Conservation (phyloP, 1,140 invertebrate species). For the Papilio machaon region DNA sequence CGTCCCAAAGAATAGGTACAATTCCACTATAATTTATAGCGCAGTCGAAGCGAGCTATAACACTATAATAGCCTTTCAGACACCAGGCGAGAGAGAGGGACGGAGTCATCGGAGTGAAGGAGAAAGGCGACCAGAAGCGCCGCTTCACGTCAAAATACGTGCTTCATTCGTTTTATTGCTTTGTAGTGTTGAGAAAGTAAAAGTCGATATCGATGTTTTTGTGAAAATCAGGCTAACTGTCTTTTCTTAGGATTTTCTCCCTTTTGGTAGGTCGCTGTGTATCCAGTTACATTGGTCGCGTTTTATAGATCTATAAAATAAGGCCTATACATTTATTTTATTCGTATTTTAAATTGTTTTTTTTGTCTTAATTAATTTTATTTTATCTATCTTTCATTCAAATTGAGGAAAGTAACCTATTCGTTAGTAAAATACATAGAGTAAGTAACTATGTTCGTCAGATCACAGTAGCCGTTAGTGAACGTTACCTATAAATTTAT, state of each 20-base stretch:
- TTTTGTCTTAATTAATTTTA: too few species aligned
- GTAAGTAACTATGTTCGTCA: background rate
- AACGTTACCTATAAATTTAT: background rate
- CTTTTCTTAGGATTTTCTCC: too few species aligned
- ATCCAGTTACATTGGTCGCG: too few species aligned
- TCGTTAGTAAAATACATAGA: too few species aligned
- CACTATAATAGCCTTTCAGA: constrained; percentile 76
- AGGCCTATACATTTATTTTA: too few species aligned
- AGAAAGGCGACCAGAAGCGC: constrained; percentile 77
- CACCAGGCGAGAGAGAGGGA: constrained; percentile 67
- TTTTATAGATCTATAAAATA: too few species aligned
- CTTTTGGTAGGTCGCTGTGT: too few species aligned
- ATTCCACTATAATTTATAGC: constrained; percentile 79
- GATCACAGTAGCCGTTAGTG: background rate
- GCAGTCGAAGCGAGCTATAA: constrained; percentile 64
- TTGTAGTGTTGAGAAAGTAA: constrained; percentile 44
- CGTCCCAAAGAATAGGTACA: constrained; percentile 74
- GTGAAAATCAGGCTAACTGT: too few species aligned
- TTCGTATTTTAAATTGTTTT: too few species aligned
- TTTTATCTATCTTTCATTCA: too few species aligned
- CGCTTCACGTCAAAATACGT: constrained; percentile 81
- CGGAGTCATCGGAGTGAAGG: constrained; percentile 55
- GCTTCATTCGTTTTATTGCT: constrained; percentile 80
- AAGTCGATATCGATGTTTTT: constrained; percentile 59
- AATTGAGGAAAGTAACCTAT: too few species aligned